Conservation (phyloP, 2,888 invertebrate genomes). For the Azorinus chamasolen region DNA sequence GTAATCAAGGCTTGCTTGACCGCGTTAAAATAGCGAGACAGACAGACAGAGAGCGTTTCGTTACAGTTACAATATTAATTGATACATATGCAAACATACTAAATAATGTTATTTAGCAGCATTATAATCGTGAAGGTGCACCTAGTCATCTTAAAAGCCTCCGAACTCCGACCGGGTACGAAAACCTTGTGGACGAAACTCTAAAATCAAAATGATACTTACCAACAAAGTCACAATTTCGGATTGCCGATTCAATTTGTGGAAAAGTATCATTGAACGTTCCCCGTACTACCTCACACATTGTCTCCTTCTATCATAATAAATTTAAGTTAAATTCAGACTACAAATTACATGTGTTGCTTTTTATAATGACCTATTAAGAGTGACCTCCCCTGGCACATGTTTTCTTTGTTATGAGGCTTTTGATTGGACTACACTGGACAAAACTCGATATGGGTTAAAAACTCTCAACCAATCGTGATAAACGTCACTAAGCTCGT, state of each 20-base stretch:
- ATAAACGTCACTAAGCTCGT: background rate
- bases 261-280: slow-evolving; percentile 89
- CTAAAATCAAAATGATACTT: too few relatives aligned
- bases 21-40: too few relatives aligned
- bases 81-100: too few relatives aligned
- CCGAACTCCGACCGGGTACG: too few relatives aligned
- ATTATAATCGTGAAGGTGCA: too few relatives aligned
- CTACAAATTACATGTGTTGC: background rate
- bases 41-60: too few relatives aligned
- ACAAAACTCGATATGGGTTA: background rate
- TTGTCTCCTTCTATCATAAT: slow-evolving; percentile 14
- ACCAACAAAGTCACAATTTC: slow-evolving; percentile 86
- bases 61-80: too few relatives aligned
- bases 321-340: background rate
- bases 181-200: too few relatives aligned
- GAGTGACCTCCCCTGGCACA: slow-evolving; percentile 14
- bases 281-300: slow-evolving; percentile 71
- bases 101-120: too few relatives aligned
- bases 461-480: background rate
- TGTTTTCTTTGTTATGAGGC: background rate
- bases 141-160: too few relatives aligned
- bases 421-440: slow-evolving; percentile 19
- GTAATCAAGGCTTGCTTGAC: too few relatives aligned
- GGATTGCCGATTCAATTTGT: slow-evolving; percentile 89
- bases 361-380: background rate